These are phyloP conservation scores for Poeciliopsis gracilis DNA, from an alignment of 2,797 vertebrate species.

Conservation along the genomic window DNA sequence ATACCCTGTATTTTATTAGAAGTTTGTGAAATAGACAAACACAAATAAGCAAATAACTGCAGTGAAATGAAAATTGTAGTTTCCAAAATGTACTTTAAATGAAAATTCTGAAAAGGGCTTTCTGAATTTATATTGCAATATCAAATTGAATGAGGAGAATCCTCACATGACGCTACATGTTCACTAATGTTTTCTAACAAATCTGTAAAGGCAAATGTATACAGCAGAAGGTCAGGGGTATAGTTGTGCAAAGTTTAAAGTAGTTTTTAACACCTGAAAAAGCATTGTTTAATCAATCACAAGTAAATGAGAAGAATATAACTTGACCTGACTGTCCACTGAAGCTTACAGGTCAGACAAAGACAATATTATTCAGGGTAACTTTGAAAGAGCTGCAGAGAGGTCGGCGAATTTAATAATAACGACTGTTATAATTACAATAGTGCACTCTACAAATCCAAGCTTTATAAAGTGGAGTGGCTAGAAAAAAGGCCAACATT, in stretches of 20 bases:
- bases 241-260: background rate
- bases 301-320: background rate
- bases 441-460: background rate
- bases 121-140: background rate
- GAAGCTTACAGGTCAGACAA: background rate
- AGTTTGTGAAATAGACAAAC: background rate
- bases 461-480: background rate
- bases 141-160: background rate
- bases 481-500: background rate
- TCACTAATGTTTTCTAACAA: background rate
- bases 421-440: background rate
- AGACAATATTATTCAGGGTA: background rate
- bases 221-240: background rate
- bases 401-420: background rate
- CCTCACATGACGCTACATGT: background rate
- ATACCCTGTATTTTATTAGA: background rate
- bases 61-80: background rate
- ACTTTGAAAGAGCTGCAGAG: background rate
- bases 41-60: background rate
- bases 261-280: background rate
- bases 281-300: background rate
- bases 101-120: background rate
- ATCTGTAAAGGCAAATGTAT: background rate
- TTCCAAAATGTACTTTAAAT: background rate
- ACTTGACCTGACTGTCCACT: background rate